A percentile compares a stretch with the other conserved stretches of the same genome.
Evolutionary conservation across 2,113 vertebrate genomes (phyloP).

Genomic region (Chionodraco myersi): DNA sequence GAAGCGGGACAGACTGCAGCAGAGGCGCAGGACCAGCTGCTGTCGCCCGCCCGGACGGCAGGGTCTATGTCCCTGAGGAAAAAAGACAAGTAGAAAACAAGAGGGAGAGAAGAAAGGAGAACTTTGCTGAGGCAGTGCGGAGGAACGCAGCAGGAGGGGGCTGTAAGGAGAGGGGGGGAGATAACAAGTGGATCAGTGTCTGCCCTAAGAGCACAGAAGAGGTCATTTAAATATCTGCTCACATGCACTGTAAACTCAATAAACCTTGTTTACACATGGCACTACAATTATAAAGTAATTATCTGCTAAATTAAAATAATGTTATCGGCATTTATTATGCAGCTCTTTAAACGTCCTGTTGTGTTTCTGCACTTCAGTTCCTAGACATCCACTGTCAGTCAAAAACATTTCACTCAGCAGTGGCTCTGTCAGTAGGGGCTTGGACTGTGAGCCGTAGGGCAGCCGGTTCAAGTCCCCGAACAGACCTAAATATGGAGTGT

Average conservation of each 20-base stretch:
- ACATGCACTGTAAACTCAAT: conserved; percentile 32
- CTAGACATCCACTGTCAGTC: not conserved
- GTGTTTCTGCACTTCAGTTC: not conserved
- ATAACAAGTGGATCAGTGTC: conserved; percentile 72
- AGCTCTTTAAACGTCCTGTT: too few species aligned
- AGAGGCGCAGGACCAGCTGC: conserved; percentile 52
- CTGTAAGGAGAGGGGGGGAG: not conserved
- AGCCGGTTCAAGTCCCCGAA: too few species aligned
- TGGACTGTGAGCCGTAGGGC: too few species aligned
- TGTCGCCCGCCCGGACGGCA: conserved; percentile 34
- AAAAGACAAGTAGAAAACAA: conserved; percentile 1
- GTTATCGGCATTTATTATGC: not conserved
- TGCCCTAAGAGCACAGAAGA: conserved; percentile 38
- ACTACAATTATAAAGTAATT: not conserved
- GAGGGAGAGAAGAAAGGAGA: conserved; percentile 43
- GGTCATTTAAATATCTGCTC: conserved; percentile 57
- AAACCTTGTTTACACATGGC: not conserved
- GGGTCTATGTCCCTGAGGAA: conserved; percentile 47
- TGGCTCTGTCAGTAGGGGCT: too few species aligned
- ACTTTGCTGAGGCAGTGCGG: conserved; percentile 56
- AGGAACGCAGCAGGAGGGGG: conserved; percentile 38
- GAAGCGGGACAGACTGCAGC: conserved; percentile 12
- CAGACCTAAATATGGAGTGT: too few species aligned
- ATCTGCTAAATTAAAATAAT: not conserved
- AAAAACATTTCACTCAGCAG: not conserved